A percentile compares a stretch with the other conserved stretches of the same genome.
These are phyloP conservation scores for Sebastes kiyomatsui DNA, from an alignment of 2,797 vertebrate species.

Conservation along the genomic window DNA sequence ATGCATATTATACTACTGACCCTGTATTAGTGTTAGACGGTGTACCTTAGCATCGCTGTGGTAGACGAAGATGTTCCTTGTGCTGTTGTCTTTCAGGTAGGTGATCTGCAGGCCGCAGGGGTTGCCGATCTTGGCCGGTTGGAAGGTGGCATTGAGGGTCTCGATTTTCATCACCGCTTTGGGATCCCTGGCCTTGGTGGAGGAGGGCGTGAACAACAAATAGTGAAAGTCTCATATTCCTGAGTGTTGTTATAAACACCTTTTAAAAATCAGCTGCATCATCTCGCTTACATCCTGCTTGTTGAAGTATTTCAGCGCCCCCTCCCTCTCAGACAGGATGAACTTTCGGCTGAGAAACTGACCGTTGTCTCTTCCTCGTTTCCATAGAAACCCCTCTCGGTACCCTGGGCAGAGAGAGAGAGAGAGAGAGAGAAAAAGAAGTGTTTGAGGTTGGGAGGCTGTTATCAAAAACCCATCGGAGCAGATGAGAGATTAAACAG, in stretches of 20 bases:
- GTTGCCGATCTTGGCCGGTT: conserved; percentile 94
- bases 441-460: conserved; percentile 11
- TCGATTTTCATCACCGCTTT: conserved; percentile 97
- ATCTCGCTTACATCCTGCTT: conserved; percentile 90
- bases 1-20: background rate
- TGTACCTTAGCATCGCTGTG: conserved; percentile 95
- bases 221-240: background rate
- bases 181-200: conserved; percentile 91
- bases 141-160: conserved; percentile 95
- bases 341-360: conserved; percentile 97
- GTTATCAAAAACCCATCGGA: conserved; percentile 8
- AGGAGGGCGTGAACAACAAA: background rate
- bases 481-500: conserved; percentile 8
- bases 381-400: conserved; percentile 97
- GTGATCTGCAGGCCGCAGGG: conserved; percentile 95
- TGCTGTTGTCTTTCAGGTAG: conserved; percentile 98
- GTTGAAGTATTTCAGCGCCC: conserved; percentile 97
- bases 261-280: background rate
- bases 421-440: background rate
- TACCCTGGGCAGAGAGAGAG: conserved; percentile 85
- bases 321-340: conserved; percentile 93
- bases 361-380: conserved; percentile 96
- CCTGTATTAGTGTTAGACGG: background rate
- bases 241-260: background rate
- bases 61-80: conserved; percentile 96